A percentile compares a stretch with the other conserved stretches of the same genome.
phyloP scores from a whole-genome alignment of 2,113 vertebrate species.

The Ondatra zibethicus region DNA sequence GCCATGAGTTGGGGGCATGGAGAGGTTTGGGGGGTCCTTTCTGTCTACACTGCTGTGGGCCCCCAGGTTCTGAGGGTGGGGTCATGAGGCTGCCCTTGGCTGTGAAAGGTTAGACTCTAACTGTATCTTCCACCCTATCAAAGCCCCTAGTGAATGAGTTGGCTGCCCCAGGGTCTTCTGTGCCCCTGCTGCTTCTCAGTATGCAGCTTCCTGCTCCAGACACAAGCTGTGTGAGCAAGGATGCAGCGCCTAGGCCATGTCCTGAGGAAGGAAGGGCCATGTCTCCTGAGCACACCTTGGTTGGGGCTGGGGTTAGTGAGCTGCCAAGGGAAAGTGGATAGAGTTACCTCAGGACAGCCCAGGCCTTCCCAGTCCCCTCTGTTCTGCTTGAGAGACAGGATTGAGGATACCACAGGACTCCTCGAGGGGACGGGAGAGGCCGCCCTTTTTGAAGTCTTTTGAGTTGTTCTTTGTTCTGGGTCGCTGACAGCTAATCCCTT shows the following conservation, averaged over 20 bases:
- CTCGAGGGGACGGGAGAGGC: too few species aligned
- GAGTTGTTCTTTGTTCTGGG: neutral
- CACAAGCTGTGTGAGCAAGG: neutral
- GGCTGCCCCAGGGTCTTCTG: accelerated
- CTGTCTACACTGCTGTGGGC: neutral
- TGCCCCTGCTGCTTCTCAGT: accelerated
- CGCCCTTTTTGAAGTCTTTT: neutral
- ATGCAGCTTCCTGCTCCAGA: neutral
- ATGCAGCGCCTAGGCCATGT: neutral
- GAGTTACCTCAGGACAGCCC: neutral
- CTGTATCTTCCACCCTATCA: neutral
- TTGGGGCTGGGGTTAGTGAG: neutral
- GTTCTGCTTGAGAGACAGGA: neutral
- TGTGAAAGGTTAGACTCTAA: neutral
- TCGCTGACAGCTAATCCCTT: neutral
- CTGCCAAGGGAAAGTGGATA: neutral
- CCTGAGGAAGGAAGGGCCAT: neutral
- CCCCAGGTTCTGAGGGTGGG: neutral
- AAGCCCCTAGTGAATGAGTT: neutral
- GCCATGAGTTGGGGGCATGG: neutral
- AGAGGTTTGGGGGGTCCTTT: neutral
- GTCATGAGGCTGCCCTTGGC: neutral
- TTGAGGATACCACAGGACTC: neutral
- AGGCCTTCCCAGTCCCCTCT: neutral
- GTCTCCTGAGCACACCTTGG: too few species aligned